These are phyloP conservation scores for Podarcis raffonei DNA, from an alignment of 2,113 vertebrate species.

Conservation along the genomic window DNA sequence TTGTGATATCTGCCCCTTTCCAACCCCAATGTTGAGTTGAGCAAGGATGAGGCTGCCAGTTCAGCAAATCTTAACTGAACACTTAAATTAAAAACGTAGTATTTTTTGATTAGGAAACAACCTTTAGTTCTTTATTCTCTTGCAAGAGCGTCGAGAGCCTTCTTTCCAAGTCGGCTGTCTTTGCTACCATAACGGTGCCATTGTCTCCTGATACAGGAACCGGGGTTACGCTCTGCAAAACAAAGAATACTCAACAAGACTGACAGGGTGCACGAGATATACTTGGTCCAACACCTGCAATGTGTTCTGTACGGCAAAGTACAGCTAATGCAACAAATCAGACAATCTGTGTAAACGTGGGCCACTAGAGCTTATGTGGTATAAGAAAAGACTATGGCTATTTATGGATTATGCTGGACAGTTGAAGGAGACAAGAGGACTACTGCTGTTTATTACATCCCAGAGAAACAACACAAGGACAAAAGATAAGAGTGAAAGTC, in stretches of 20 bases:
- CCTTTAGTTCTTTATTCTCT: constrained; percentile 86
- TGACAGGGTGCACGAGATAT: background rate
- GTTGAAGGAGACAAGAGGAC: background rate
- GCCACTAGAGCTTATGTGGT: background rate
- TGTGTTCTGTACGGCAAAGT: background rate
- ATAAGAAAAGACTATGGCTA: background rate
- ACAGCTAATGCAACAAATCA: background rate
- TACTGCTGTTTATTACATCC: background rate
- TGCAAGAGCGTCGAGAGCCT: constrained; percentile 76
- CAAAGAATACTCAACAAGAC: background rate
- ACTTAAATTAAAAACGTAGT: background rate
- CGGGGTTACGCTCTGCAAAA: constrained; percentile 68
- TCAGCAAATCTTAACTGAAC: background rate
- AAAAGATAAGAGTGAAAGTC: background rate
- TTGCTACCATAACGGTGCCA: constrained; percentile 39
- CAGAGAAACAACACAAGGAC: background rate
- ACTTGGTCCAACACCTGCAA: background rate
- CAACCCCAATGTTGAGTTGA: no score
- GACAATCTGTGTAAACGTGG: background rate
- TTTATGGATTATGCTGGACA: background rate
- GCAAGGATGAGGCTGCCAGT: background rate
- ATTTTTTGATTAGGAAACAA: constrained; percentile 55
- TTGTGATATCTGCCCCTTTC: no score
- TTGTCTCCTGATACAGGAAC: constrained; percentile 47
- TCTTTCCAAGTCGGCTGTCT: constrained; percentile 77